These are phyloP conservation scores for cat (Felis catus) DNA, from an alignment of 2,113 vertebrate species.

Conservation along the genomic window DNA sequence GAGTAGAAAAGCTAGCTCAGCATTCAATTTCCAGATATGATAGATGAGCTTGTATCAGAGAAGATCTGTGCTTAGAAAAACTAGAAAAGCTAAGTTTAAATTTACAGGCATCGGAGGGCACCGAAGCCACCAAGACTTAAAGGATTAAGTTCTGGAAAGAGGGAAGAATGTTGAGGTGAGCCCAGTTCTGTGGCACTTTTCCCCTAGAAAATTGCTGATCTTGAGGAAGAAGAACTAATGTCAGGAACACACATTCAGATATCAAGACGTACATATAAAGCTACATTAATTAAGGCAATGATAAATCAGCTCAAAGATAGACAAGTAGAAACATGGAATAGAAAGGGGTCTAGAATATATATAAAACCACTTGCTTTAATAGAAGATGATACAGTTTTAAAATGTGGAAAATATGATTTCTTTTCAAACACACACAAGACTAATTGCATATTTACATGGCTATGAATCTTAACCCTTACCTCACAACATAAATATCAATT, in stretches of 20 bases:
- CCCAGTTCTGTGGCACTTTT: too few relatives aligned
- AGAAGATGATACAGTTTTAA: not conserved
- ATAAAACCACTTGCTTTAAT: not conserved
- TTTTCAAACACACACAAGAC: not conserved
- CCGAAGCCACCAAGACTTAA: not conserved
- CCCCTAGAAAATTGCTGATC: not conserved
- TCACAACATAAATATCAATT: not conserved
- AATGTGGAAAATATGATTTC: not conserved
- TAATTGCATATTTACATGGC: not conserved
- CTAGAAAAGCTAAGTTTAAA: not conserved
- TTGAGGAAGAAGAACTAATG: not conserved
- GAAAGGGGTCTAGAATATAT: not conserved
- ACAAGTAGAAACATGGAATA: not conserved
- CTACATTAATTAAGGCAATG: not conserved
- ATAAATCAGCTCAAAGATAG: not conserved
- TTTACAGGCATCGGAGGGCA: not conserved
- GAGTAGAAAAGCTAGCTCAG: not conserved
- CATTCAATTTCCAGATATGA: not conserved
- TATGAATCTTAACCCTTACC: not conserved
- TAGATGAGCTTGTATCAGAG: not conserved
- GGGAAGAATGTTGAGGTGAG: not conserved
- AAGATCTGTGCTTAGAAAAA: not conserved
- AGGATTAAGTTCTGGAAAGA: not conserved
- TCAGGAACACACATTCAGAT: not conserved
- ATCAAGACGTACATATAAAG: not conserved